Percentiles rank a stretch among this genome's conserved stretches.
These are phyloP conservation scores for Cavia porcellus DNA, from an alignment of 2,113 vertebrate genomes.

Conservation along the genomic window DNA sequence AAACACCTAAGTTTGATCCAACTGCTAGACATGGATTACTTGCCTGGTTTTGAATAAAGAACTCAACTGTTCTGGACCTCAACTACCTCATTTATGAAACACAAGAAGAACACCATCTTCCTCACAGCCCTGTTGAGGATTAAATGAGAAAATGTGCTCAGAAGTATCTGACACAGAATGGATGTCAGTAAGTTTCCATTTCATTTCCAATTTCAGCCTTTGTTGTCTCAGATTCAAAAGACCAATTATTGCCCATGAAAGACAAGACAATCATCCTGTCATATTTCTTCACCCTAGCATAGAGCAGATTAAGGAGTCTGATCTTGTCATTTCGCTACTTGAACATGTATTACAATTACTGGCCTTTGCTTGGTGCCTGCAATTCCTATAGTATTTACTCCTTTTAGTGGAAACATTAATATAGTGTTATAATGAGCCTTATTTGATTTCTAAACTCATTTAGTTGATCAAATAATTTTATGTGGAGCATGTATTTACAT, in stretches of 20 bases:
- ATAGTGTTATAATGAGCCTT: background rate
- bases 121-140: background rate
- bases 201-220: conserved; percentile 42
- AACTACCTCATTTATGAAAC: background rate
- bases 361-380: background rate
- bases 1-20: background rate
- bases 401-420: background rate
- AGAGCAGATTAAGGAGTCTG: conserved; percentile 40
- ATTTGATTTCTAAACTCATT: background rate
- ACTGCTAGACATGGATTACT: background rate
- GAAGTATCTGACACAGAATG: background rate
- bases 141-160: background rate
- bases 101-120: background rate
- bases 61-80: background rate
- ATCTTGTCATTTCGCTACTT: background rate
- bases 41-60: background rate
- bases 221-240: conserved; percentile 28
- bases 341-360: background rate
- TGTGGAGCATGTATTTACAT: background rate
- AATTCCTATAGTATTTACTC: background rate
- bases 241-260: conserved; percentile 40
- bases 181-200: conserved; percentile 1
- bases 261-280: conserved; percentile 30
- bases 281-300: conserved; percentile 24
- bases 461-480: conserved; percentile 1